These are phyloP conservation scores for Zeugodacus cucurbitae DNA, from an alignment of 1,140 invertebrate species.

Conservation along the genomic window DNA sequence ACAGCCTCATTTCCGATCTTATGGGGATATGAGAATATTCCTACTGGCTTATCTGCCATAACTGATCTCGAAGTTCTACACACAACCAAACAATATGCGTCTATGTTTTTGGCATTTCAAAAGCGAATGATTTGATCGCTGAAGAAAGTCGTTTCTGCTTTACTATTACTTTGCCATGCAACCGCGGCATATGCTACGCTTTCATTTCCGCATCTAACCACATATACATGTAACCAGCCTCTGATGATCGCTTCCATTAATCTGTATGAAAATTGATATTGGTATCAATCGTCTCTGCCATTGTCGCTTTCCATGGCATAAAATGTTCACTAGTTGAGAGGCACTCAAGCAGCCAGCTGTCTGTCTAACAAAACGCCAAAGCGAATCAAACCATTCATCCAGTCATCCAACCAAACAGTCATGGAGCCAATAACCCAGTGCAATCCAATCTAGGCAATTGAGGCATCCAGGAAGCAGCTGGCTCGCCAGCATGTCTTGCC, in stretches of 20 bases:
- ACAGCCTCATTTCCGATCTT: too few species aligned
- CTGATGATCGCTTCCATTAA: not conserved
- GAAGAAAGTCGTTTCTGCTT: too few species aligned
- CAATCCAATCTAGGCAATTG: not conserved
- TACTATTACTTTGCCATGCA: too few species aligned
- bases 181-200: not conserved
- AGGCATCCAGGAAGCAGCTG: conserved; percentile 36
- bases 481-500: not conserved
- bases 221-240: not conserved
- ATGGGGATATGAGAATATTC: too few species aligned
- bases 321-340: not conserved
- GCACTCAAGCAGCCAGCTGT: not conserved
- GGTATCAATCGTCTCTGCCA: not conserved
- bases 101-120: too few species aligned
- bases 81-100: too few species aligned
- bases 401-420: not conserved
- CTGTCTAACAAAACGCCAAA: not conserved
- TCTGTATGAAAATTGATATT: not conserved
- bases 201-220: not conserved
- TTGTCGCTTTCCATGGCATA: not conserved
- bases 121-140: too few species aligned
- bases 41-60: too few species aligned
- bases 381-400: not conserved
- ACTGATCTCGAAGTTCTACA: not conserved
- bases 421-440: not conserved